phyloP scores from a whole-genome alignment of 2,888 invertebrate species.

The Drosophila lutescens region DNA sequence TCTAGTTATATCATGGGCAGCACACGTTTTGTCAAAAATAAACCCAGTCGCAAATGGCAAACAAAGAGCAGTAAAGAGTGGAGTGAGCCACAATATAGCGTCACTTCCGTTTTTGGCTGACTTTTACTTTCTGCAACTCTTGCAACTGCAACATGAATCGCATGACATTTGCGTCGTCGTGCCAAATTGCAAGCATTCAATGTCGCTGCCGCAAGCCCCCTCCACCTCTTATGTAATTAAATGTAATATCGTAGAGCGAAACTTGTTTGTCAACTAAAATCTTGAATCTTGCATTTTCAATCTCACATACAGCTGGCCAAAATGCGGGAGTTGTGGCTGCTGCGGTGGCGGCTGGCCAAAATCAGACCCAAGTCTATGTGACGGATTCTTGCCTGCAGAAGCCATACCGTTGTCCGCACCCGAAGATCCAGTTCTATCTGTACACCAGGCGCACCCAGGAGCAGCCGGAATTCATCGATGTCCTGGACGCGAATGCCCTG shows the following conservation, averaged over 20 bases:
- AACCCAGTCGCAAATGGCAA: constrained; percentile 38
- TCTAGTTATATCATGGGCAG: constrained; percentile 46
- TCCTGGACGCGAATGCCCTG: constrained; percentile 89
- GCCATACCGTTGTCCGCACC: constrained; percentile 92
- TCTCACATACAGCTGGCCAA: constrained; percentile 64
- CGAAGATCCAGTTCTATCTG: constrained; percentile 91
- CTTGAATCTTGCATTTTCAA: constrained; percentile 6
- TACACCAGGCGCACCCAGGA: constrained; percentile 93
- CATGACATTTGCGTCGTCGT: constrained; percentile 69
- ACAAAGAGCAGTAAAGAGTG: constrained; percentile 15
- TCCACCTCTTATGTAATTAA: constrained; percentile 55
- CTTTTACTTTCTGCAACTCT: constrained; percentile 69
- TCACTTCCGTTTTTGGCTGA: constrained; percentile 64
- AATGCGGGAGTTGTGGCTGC: constrained; percentile 68
- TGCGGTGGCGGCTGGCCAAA: constrained; percentile 80
- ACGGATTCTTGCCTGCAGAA: constrained; percentile 92
- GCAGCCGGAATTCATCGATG: constrained; percentile 89
- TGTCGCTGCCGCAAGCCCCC: constrained; percentile 50
- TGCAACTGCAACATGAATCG: constrained; percentile 51
- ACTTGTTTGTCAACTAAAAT: constrained; percentile 57
- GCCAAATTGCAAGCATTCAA: constrained; percentile 67
- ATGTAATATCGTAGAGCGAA: constrained; percentile 43
- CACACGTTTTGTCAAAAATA: constrained; percentile 44
- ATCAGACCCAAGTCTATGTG: constrained; percentile 88
- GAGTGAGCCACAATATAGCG: constrained; percentile 19